A percentile compares a stretch with the other conserved stretches of the same genome.
phyloP scores from a whole-genome alignment of 2,113 vertebrate species.

The Tor tambroides region DNA sequence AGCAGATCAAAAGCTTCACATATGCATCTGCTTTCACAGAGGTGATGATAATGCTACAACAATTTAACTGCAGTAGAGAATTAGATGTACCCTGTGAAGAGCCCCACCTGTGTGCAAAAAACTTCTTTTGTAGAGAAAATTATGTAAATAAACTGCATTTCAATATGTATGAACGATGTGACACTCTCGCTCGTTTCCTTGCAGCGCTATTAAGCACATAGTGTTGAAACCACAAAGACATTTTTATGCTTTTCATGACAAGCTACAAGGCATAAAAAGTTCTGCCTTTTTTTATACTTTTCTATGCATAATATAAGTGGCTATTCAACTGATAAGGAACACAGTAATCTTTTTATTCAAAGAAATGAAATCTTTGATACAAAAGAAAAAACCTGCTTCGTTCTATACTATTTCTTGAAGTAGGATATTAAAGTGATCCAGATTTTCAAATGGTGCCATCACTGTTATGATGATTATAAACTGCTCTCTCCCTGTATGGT shows the following conservation, averaged over 20 bases:
- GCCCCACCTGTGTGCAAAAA: not conserved
- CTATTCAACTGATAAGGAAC: not conserved
- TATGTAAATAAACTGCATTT: not conserved
- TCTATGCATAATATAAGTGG: not conserved
- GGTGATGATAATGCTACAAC: constrained; percentile 6
- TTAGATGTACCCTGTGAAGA: not conserved
- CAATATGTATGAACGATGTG: not conserved
- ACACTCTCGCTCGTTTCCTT: not conserved
- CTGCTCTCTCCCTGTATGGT: not conserved
- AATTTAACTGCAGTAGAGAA: not conserved
- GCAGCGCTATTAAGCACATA: not conserved
- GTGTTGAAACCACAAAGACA: not conserved
- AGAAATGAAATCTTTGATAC: not conserved
- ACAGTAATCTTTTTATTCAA: not conserved
- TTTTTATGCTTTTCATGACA: constrained; percentile 11
- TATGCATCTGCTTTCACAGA: not conserved
- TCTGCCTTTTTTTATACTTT: not conserved
- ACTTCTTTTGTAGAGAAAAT: constrained; percentile 2
- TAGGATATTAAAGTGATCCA: constrained; percentile 3
- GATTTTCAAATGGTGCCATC: constrained; percentile 1
- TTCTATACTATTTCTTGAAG: not conserved
- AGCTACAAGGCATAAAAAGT: constrained; percentile 46
- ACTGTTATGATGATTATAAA: not conserved
- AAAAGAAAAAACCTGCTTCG: not conserved
- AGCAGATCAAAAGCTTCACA: not conserved